Evolutionary conservation across 1,140 invertebrate genomes (phyloP), one percentile per base, ranked within the genome.

Genomic region (Orussus abietinus): DNA sequence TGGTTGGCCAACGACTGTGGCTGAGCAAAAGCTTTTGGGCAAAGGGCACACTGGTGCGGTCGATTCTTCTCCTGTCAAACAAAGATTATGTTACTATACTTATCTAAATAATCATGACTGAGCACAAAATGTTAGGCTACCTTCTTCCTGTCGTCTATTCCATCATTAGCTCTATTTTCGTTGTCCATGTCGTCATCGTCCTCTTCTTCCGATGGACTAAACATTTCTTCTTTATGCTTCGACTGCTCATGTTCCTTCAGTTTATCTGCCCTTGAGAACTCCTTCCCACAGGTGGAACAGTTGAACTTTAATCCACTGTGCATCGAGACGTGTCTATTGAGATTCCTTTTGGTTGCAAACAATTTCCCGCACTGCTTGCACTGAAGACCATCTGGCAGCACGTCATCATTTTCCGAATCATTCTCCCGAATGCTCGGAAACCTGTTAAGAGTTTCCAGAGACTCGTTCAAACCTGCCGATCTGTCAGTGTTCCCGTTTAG

Each of bases 341-440:
- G 38, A 39, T 68, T 69, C 26, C 62, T 52, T 5, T 64, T 57
- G 7, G 66, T 69, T 3, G 64, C 61, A 38, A 68, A 66, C 5
- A 68, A 33, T 45, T 66, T 65, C 10, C 66, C 66, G 41, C 66
- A 69, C 21, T 66, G 56, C 15, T 57, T 68, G 13, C 66, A 69
- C 10, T 69, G 65, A 6, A 66, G 14, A 38, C 51, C 58, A 20
- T 58, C 47, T 11, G 36, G 13, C 1, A 58, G 57, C 17, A 63
- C 39, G 5, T 47, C 33, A 11, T 52, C 51, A 1, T 54, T 50
- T 7, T 57, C 46, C 2, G 45, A 46, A 11, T 51, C 38, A 13
- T 51, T 38, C 30, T 51, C 37, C 40, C 36, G 47, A 12, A 30
- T 13, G 17, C 18, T 13, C 2, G 46, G 20, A 9, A 9, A 37